These are phyloP conservation scores for Netelia melanura DNA, from an alignment of 2,888 invertebrate species.

Conservation along the genomic window DNA sequence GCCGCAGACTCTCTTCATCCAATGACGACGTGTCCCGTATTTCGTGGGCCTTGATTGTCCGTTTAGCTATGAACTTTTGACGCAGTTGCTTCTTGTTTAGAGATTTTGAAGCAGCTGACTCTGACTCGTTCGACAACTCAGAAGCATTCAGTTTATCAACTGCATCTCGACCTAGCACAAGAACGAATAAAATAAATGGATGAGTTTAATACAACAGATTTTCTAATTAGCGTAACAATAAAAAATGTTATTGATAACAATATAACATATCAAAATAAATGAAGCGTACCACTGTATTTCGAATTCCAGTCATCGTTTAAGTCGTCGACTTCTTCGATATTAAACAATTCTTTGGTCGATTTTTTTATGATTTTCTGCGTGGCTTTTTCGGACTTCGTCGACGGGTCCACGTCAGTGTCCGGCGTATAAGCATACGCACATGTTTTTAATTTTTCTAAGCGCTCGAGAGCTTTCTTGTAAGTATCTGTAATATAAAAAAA, in stretches of 20 bases:
- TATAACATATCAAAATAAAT: slow-evolving; percentile 32
- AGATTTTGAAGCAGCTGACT: slow-evolving; percentile 8
- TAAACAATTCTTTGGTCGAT: background rate
- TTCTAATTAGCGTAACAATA: slow-evolving; percentile 2
- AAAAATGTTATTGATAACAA: slow-evolving; percentile 9
- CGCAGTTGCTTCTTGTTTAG: slow-evolving; percentile 1
- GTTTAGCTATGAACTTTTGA: slow-evolving; percentile 7
- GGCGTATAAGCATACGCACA: slow-evolving; percentile 9
- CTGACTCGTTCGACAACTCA: background rate
- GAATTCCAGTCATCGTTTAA: slow-evolving; percentile 12
- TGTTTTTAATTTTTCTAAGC: slow-evolving; percentile 11
- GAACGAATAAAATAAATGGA: slow-evolving; percentile 4
- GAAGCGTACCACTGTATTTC: background rate
- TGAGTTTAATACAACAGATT: background rate
- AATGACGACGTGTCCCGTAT: slow-evolving; percentile 24
- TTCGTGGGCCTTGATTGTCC: slow-evolving; percentile 5
- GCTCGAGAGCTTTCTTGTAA: slow-evolving; percentile 18
- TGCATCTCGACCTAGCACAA: slow-evolving; percentile 4
- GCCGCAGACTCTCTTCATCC: slow-evolving; percentile 8
- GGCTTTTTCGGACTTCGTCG: too few species aligned
- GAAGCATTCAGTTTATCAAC: background rate
- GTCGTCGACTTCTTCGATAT: slow-evolving; percentile 7
- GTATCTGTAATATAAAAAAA: slow-evolving; percentile 31
- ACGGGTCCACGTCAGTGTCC: slow-evolving; percentile 13
- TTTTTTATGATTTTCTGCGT: too few species aligned